Conservation (phyloP, 2,888 invertebrate genomes). For the Psylliodes chrysocephalus region DNA sequence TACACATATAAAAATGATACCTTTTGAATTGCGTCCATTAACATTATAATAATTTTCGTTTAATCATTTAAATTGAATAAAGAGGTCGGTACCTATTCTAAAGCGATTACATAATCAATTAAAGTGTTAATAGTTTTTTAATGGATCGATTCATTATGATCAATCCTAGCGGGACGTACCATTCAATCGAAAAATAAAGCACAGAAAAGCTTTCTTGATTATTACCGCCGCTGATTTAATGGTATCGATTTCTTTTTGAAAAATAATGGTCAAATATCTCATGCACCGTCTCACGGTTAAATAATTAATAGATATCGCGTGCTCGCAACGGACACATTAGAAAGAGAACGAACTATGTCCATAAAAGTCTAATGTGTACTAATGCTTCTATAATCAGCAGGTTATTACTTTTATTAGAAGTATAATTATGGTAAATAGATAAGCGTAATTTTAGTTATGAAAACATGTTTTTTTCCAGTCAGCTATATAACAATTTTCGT, state of each 20-base stretch:
- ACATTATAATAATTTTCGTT: too few relatives aligned
- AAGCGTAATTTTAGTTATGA: constrained; percentile 37
- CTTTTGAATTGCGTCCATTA: too few relatives aligned
- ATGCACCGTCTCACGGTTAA: constrained; percentile 40
- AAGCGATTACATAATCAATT: constrained; percentile 29
- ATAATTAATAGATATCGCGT: constrained; percentile 51
- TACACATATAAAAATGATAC: too few relatives aligned
- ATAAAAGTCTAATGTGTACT: constrained; percentile 50
- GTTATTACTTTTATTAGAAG: constrained; percentile 49
- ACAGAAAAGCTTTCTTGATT: constrained; percentile 35
- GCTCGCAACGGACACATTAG: constrained; percentile 48
- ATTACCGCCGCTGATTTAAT: constrained; percentile 40
- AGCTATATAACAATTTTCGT: constrained; percentile 26
- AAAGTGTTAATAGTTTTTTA: constrained; percentile 25
- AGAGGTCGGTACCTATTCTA: constrained; percentile 2
- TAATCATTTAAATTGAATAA: too few relatives aligned
- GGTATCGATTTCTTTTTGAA: constrained; percentile 43
- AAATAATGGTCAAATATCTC: constrained; percentile 42
- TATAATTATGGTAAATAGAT: constrained; percentile 46
- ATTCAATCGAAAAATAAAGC: constrained; percentile 30
- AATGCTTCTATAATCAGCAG: constrained; percentile 52
- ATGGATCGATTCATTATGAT: constrained; percentile 33
- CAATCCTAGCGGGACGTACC: constrained; percentile 35
- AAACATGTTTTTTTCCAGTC: constrained; percentile 33
- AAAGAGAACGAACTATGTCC: constrained; percentile 37